These are phyloP conservation scores for Enteromius thamalakanensis DNA, from an alignment of 2,797 vertebrate species.

Conservation along the genomic window DNA sequence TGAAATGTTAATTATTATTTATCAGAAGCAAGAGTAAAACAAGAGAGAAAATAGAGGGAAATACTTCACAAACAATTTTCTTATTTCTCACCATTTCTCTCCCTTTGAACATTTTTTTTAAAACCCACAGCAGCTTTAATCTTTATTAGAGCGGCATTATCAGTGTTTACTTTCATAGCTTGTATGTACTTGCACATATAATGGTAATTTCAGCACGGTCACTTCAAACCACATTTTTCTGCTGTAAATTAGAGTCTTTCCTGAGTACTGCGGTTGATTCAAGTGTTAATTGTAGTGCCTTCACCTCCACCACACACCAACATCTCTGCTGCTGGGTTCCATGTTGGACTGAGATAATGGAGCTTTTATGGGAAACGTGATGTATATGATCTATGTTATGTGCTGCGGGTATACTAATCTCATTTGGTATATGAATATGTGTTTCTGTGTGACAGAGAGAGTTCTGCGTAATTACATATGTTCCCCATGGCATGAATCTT, in stretches of 20 bases:
- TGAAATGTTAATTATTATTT: neutral
- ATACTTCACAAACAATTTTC: neutral
- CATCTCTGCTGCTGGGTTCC: neutral
- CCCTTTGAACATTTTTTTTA: neutral
- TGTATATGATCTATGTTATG: conserved; percentile 35
- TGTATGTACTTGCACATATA: neutral
- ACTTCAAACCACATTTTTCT: conserved; percentile 3
- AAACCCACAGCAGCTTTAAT: conserved; percentile 4
- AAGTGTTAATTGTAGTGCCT: conserved; percentile 10
- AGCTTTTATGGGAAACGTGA: conserved; percentile 15
- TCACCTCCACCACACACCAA: neutral
- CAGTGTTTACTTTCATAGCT: conserved; percentile 5
- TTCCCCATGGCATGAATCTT: conserved; percentile 35
- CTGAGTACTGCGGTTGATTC: neutral
- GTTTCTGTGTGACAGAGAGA: conserved; percentile 19
- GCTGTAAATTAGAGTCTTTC: neutral
- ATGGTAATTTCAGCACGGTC: neutral
- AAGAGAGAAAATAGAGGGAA: neutral
- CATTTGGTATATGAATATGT: conserved; percentile 32
- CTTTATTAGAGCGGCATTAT: neutral
- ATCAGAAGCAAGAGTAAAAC: neutral
- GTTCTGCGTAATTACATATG: conserved; percentile 44
- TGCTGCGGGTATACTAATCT: conserved; percentile 37
- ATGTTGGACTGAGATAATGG: conserved; percentile 5
- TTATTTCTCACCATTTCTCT: neutral